Evolutionary conservation across 2,888 invertebrate species (phyloP), one percentile per base, ranked within the genome.

Genomic region (Hydrotaea cyrtoneurina): DNA sequence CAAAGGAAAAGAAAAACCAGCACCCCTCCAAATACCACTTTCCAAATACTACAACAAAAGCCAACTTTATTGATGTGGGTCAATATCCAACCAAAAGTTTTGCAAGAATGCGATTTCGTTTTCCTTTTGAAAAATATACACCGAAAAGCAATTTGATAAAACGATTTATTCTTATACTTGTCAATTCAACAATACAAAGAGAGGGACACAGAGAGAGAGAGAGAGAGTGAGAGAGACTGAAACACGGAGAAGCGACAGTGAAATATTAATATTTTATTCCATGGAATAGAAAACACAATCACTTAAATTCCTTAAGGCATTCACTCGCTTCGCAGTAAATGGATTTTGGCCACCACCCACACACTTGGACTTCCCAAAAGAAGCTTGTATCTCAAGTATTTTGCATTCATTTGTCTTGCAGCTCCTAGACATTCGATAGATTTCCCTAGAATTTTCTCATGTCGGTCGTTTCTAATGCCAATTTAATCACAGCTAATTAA

Each of bases 191-290:
- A 23, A 19, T 17, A n/a, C n/a, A n/a, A n/a, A n/a, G 10, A 43
- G 17, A 39, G 11, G n/a, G 39, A 39, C 3, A 0, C 31, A 7
- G 31, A 31, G 31, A 4, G 7, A 31, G 31, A 31, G 2, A 2
- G 31, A 31, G 7, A 31, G 31, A 31, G 3, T 31, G 31, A 31
- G 31, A 31, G 7, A 7, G 31, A 31, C 2, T 31, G 15, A 31
- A 62, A n/a, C n/a, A n/a, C n/a, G n/a, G n/a, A n/a, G n/a, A 62
- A 69, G 13, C 19, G 31, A 69, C 46, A 17, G n/a, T 31, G 64
- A 64, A 69, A 69, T 46, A 69, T 46, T 69, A 69, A 21, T 69
- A 46, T 69, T 69, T 69, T 46, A 69, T 69, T 69, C 69, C 15
- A 23, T 23, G 46, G n/a, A 0, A 23, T 11, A 43, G 21, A 39